Base-by-base conservation (phyloP, 2,888 invertebrate species). In the Strigamia transsilvanica region DNA sequence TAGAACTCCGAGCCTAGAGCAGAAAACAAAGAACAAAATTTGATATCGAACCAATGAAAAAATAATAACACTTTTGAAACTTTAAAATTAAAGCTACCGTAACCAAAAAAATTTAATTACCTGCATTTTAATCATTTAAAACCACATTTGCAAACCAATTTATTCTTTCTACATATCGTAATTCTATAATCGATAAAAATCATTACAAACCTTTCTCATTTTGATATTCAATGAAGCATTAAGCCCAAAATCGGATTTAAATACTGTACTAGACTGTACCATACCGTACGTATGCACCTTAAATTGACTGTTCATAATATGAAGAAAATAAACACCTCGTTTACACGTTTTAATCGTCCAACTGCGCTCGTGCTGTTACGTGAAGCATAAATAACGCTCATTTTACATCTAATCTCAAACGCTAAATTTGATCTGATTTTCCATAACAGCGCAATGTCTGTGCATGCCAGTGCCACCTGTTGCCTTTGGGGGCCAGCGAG, bases 391-490 rank as follows among this genome's bases (percentile, higher is more conserved):
- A 61, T 61, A 61, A 61, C 21, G 61, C 23, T 23, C 23, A 61
- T 18, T 18, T 10, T 15, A 23, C 61, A 61, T 61, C 23, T 21
- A 61, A 61, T 21, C 23, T 21, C 15, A 61, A 18, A 23, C 23
- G 61, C 10, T 21, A 61, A 21, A 10, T 61, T 61, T 61, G 61
- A 61, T 61, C 61, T 18, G 61, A 61, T 61, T 61, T 61, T 61
- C 61, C 10, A 7, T 23, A 61, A 61, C 61, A 61, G 3, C 21
- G 61, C 13, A 56, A 56, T 56, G 56, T 56, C 56, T 56, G 56
- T 21, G 21, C 61, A 61, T 18, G 61, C 61, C 61, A 61, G 23
- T n/a, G 61, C 61, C 61, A 61, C 61, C 61, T 61, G 61, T 61
- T 61, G 61, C 61, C 61, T 61, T 61, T 61, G 61, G 23, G 61